phyloP scores from a whole-genome alignment of 1,140 invertebrate genomes.

The Aricia agestis region DNA sequence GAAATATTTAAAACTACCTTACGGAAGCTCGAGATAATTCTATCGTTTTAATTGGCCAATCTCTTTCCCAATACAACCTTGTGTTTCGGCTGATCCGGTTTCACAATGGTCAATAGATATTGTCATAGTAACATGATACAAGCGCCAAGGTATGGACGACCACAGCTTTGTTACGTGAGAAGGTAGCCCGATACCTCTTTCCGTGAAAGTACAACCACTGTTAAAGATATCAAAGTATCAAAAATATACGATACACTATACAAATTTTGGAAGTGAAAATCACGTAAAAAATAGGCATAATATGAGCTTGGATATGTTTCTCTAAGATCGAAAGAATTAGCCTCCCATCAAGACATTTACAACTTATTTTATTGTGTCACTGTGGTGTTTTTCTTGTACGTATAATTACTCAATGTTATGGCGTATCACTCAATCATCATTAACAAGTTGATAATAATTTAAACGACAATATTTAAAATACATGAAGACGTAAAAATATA shows the following conservation, averaged over 20 bases:
- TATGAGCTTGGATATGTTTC: too few relatives aligned
- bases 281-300: too few relatives aligned
- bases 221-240: neutral
- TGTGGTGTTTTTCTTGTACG: too few relatives aligned
- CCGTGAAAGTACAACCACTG: neutral
- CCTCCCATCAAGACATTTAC: too few relatives aligned
- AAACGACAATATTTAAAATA: too few relatives aligned
- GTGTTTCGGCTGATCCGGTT: slow-evolving; percentile 28
- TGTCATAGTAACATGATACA: slow-evolving; percentile 24
- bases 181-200: neutral
- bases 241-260: neutral
- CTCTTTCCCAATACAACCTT: slow-evolving; percentile 18
- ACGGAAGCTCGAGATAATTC: neutral
- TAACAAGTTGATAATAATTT: too few relatives aligned
- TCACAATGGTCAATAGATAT: slow-evolving; percentile 18
- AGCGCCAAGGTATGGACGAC: slow-evolving; percentile 22
- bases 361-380: too few relatives aligned
- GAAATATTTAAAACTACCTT: neutral
- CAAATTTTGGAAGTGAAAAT: neutral
- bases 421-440: too few relatives aligned
- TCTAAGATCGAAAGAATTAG: too few relatives aligned
- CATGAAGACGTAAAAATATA: too few relatives aligned
- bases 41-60: neutral
- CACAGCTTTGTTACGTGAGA: slow-evolving; percentile 11
- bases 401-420: too few relatives aligned